phyloP scores from a whole-genome alignment of 2,797 vertebrate species.

The Buphagus erythrorhynchus region DNA sequence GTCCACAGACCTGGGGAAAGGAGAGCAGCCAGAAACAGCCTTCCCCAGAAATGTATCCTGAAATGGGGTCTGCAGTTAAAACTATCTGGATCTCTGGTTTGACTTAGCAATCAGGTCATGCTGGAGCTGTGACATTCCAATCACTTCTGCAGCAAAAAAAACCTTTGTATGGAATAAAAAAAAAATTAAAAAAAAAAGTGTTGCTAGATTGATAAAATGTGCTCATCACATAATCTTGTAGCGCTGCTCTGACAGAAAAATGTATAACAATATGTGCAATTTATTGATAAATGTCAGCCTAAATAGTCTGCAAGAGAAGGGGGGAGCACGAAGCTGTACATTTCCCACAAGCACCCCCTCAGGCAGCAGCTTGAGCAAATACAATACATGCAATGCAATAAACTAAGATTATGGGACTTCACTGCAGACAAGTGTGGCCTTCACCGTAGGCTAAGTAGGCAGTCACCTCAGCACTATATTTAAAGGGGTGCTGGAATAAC shows the following conservation, averaged over 20 bases:
- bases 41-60: background rate
- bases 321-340: slow-evolving; percentile 56
- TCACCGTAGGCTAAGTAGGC: slow-evolving; percentile 63
- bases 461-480: slow-evolving; percentile 66
- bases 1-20: background rate
- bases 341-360: slow-evolving; percentile 70
- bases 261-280: slow-evolving; percentile 69
- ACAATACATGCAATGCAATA: slow-evolving; percentile 64
- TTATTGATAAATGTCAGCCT: slow-evolving; percentile 72
- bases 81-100: background rate
- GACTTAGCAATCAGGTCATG: slow-evolving; percentile 7
- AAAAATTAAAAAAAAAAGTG: background rate
- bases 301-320: slow-evolving; percentile 41
- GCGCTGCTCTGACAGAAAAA: slow-evolving; percentile 40
- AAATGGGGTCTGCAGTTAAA: background rate
- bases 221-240: slow-evolving; percentile 60
- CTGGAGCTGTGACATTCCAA: slow-evolving; percentile 27
- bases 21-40: background rate
- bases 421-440: slow-evolving; percentile 55
- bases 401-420: slow-evolving; percentile 69
- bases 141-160: slow-evolving; percentile 51
- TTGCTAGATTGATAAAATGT: slow-evolving; percentile 51
- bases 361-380: slow-evolving; percentile 71
- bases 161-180: background rate
- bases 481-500: slow-evolving; percentile 53